phyloP scores from a whole-genome alignment of 2,113 vertebrate species.

The Mionectes macconnelli region DNA sequence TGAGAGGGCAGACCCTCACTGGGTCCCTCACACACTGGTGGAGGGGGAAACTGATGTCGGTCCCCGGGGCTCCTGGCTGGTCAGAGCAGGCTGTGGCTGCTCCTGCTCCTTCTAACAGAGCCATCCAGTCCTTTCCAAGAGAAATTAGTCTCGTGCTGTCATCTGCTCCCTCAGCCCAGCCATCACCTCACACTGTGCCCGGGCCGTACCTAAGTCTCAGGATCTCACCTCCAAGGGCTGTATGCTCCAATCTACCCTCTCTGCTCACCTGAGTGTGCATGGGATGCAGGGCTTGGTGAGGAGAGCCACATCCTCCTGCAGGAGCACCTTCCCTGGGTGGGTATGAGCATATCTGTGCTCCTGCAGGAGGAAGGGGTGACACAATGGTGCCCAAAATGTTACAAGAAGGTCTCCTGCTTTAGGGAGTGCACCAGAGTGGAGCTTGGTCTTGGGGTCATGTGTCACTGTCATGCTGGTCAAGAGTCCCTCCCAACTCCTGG shows the following conservation, averaged over 20 bases:
- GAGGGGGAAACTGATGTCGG: not conserved
- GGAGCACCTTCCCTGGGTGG: not conserved
- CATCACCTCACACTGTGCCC: too few relatives aligned
- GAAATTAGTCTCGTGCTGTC: not conserved
- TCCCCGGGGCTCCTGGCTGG: not conserved
- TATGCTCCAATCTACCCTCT: not conserved
- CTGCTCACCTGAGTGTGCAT: not conserved
- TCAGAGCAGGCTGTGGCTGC: not conserved
- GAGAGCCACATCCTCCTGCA: not conserved
- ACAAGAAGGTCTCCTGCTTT: not conserved
- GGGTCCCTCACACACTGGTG: not conserved
- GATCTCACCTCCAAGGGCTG: too few relatives aligned
- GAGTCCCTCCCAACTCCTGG: not conserved
- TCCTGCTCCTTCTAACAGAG: not conserved
- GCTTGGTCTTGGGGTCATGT: not conserved
- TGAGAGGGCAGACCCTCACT: not conserved
- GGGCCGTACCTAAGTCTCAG: too few relatives aligned
- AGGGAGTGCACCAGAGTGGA: not conserved
- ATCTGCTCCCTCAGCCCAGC: too few relatives aligned
- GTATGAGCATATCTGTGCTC: not conserved
- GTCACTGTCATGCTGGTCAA: rapidly evolving
- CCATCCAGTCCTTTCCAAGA: not conserved
- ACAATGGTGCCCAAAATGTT: not conserved
- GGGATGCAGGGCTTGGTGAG: not conserved
- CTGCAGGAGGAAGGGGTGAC: not conserved